These are phyloP conservation scores for Mamestra brassicae DNA, from an alignment of 2,888 invertebrate genomes.

Conservation along the genomic window DNA sequence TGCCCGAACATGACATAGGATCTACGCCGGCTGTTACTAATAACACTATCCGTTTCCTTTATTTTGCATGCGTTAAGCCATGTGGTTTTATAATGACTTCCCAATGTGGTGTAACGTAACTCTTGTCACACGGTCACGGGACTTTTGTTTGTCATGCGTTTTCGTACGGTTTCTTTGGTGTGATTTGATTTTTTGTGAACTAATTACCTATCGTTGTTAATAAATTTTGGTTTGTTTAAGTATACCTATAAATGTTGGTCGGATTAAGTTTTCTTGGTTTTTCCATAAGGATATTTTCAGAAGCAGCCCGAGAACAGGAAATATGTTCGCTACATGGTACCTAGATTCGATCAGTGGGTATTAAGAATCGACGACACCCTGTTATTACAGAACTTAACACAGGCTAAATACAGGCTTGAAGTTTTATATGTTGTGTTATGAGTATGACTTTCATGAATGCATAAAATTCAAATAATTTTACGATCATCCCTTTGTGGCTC, in stretches of 20 bases:
- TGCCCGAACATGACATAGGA: slow-evolving; percentile 49
- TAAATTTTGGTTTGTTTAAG: not conserved
- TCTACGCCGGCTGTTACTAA: slow-evolving; percentile 58
- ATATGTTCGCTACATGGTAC: too few species aligned
- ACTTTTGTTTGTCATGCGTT: slow-evolving; percentile 4
- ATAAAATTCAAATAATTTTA: not conserved
- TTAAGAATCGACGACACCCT: not conserved
- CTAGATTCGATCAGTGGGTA: too few species aligned
- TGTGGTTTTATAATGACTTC: slow-evolving; percentile 35
- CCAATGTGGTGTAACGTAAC: slow-evolving; percentile 28
- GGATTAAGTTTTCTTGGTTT: not conserved
- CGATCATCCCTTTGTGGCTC: not conserved
- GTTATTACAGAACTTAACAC: not conserved
- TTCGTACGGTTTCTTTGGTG: not conserved
- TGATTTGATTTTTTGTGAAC: slow-evolving; percentile 8
- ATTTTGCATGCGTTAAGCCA: slow-evolving; percentile 52
- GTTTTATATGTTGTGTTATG: not conserved
- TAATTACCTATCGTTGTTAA: not conserved
- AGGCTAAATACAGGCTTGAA: not conserved
- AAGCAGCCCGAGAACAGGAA: not conserved
- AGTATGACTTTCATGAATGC: not conserved
- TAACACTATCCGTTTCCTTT: slow-evolving; percentile 63
- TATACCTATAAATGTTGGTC: not conserved
- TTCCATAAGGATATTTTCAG: not conserved
- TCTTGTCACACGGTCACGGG: slow-evolving; percentile 2